Conservation (phyloP, 2,888 invertebrate genomes). For the Neuroscelio doddi region DNA sequence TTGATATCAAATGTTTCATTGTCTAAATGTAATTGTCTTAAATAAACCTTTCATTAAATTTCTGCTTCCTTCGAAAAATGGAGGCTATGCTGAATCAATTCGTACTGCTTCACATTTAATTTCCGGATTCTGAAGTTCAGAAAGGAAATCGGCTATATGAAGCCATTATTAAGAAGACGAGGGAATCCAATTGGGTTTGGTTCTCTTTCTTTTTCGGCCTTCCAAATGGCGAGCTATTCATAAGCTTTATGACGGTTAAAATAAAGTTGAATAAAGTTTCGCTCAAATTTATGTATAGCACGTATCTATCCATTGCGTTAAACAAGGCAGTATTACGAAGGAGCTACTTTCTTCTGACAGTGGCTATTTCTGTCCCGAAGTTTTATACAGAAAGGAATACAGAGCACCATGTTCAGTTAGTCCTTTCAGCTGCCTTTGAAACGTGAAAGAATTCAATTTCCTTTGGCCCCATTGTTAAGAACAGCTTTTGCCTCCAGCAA, state of each 20-base stretch:
- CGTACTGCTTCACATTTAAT: slow-evolving; percentile 43
- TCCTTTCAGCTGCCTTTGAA: background rate
- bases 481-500: slow-evolving; percentile 1
- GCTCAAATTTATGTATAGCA: slow-evolving; percentile 41
- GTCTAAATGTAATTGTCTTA: no score
- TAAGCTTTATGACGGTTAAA: slow-evolving; percentile 27
- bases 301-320: slow-evolving; percentile 39
- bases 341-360: background rate
- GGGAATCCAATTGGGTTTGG: slow-evolving; percentile 23
- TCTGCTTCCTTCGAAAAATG: no score
- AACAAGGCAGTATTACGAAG: slow-evolving; percentile 8
- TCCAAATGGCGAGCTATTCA: slow-evolving; percentile 23
- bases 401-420: background rate
- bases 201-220: slow-evolving; percentile 19
- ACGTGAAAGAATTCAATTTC: slow-evolving; percentile 16
- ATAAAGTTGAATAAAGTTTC: slow-evolving; percentile 45
- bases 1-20: no score
- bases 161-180: slow-evolving; percentile 28
- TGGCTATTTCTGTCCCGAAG: slow-evolving; percentile 7
- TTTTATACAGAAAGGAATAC: background rate
- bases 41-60: no score
- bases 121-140: slow-evolving; percentile 28
- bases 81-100: no score
- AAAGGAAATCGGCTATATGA: slow-evolving; percentile 35
- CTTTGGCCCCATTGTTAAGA: background rate